These are phyloP conservation scores for Tanypteryx hageni DNA, from an alignment of 2,888 invertebrate species.

Conservation along the genomic window DNA sequence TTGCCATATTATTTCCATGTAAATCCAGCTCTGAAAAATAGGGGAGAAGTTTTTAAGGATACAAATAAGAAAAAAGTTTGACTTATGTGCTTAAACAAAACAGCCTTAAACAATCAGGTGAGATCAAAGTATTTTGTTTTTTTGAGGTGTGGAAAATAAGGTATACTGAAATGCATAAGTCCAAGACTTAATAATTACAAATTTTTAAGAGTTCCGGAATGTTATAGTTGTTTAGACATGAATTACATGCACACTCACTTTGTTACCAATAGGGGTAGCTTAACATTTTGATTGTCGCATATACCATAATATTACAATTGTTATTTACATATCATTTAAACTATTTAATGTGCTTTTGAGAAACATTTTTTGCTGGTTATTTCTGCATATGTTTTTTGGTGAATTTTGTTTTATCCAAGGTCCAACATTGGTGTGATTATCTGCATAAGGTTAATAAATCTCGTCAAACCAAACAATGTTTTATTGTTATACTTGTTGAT, in stretches of 20 bases:
- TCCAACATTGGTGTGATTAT: too few relatives aligned
- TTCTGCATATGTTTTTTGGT: too few relatives aligned
- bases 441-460: too few relatives aligned
- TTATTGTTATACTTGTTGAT: too few relatives aligned
- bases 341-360: background rate
- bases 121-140: conserved; percentile 63
- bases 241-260: conserved; percentile 10
- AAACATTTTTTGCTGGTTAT: too few relatives aligned
- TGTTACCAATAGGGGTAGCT: background rate
- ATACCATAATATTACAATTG: background rate
- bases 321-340: background rate
- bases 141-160: conserved; percentile 62
- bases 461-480: too few relatives aligned
- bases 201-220: background rate
- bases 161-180: conserved; percentile 31
- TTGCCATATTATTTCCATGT: conserved; percentile 53
- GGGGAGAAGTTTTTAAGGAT: conserved; percentile 64
- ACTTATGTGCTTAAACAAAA: conserved; percentile 43
- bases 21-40: conserved; percentile 57
- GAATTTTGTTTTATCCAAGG: too few relatives aligned
- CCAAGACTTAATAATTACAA: background rate
- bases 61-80: conserved; percentile 40
- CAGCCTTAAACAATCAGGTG: conserved; percentile 61
- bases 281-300: background rate
- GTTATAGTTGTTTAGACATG: background rate